phyloP scores from a whole-genome alignment of 2,797 vertebrate species.

The Botia almorhae region DNA sequence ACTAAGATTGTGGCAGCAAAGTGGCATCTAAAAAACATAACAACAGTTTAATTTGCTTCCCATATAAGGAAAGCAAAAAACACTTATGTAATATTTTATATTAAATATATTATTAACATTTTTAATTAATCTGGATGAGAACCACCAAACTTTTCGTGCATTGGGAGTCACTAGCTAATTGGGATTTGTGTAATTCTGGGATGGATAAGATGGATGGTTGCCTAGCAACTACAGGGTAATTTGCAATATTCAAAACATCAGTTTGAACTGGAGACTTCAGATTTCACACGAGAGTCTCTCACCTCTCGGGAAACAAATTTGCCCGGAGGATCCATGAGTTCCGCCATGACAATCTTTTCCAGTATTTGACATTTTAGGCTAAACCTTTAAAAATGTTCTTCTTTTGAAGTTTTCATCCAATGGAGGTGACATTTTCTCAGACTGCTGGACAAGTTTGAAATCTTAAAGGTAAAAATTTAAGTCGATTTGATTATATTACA shows the following conservation, averaged over 20 bases:
- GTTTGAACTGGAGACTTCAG: not conserved
- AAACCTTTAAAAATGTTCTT: not conserved
- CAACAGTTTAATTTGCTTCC: conserved; percentile 23
- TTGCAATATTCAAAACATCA: conserved; percentile 12
- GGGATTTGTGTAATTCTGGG: conserved; percentile 27
- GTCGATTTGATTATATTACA: too few species aligned
- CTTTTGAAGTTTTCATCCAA: not conserved
- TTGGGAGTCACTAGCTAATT: conserved; percentile 1
- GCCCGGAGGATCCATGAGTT: not conserved
- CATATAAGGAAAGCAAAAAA: not conserved
- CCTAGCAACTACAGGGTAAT: conserved; percentile 27
- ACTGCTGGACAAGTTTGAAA: not conserved
- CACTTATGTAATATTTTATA: not conserved
- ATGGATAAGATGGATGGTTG: conserved; percentile 28
- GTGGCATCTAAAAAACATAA: conserved; percentile 25
- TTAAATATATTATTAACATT: not conserved
- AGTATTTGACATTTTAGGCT: not conserved
- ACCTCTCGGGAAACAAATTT: not conserved
- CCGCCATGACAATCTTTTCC: not conserved
- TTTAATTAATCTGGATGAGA: not conserved
- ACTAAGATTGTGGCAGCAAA: conserved; percentile 14
- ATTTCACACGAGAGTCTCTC: not conserved
- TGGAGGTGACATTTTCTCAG: not conserved
- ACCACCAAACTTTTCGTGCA: conserved; percentile 2
- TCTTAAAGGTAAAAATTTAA: not conserved